Evolutionary conservation across 1,140 invertebrate genomes (phyloP).

Genomic region (Panulirus ornatus): DNA sequence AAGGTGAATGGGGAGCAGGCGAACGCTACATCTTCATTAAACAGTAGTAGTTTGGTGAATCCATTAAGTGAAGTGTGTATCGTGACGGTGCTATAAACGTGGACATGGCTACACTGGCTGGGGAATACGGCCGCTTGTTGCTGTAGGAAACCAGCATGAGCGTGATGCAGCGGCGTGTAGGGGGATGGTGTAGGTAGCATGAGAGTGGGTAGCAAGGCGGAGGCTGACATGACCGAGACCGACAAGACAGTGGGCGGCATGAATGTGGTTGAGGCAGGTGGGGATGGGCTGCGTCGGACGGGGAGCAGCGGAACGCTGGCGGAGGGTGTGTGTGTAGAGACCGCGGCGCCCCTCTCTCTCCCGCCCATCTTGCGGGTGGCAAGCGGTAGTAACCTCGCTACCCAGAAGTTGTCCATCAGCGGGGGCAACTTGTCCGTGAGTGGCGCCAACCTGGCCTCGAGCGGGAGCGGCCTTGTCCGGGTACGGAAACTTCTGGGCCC

Average conservation of each 20-base stretch:
- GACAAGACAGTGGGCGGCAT: neutral
- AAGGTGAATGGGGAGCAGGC: too few relatives aligned
- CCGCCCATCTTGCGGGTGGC: neutral
- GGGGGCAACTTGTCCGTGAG: neutral
- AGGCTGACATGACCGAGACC: too few relatives aligned
- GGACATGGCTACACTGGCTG: too few relatives aligned
- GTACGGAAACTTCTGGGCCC: constrained; percentile 15
- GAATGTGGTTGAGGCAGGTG: neutral
- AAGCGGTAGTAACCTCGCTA: constrained; percentile 2
- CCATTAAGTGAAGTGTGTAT: too few relatives aligned
- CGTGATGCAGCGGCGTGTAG: too few relatives aligned
- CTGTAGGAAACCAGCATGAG: too few relatives aligned
- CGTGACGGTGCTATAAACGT: too few relatives aligned
- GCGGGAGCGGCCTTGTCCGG: neutral
- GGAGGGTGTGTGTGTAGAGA: neutral
- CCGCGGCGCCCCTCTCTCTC: neutral
- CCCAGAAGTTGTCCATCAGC: neutral
- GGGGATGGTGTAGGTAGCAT: too few relatives aligned
- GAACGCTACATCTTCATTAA: too few relatives aligned
- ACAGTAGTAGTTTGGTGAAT: too few relatives aligned
- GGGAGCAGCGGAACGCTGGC: neutral
- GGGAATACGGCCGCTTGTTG: too few relatives aligned
- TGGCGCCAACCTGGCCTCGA: neutral
- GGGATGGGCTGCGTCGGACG: neutral
- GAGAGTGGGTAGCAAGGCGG: too few relatives aligned